These are phyloP conservation scores for Leptinotarsa tumamoca DNA, from an alignment of 2,888 invertebrate genomes.

Conservation along the genomic window DNA sequence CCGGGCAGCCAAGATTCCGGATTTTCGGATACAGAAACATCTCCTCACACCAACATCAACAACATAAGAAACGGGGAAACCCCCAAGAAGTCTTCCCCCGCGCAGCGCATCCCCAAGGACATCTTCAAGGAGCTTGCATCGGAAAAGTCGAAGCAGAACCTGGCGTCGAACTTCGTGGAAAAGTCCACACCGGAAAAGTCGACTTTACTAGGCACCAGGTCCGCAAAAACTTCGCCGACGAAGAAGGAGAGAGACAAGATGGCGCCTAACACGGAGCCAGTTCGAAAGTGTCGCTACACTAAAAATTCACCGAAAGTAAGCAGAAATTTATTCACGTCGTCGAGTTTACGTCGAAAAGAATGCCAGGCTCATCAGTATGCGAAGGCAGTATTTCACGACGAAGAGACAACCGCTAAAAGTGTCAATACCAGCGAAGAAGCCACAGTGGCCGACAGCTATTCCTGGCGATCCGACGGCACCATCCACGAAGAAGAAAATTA, in stretches of 20 bases:
- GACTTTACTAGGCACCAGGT: slow-evolving; percentile 46
- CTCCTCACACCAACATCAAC: slow-evolving; percentile 65
- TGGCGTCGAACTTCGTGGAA: slow-evolving; percentile 65
- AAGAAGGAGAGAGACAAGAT: slow-evolving; percentile 42
- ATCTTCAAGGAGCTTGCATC: slow-evolving; percentile 58
- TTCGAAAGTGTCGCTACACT: slow-evolving; percentile 50
- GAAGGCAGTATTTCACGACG: slow-evolving; percentile 52
- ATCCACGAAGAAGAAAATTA: slow-evolving; percentile 24
- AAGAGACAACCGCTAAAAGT: slow-evolving; percentile 39
- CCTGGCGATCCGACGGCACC: slow-evolving; percentile 41
- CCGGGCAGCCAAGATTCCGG: slow-evolving; percentile 81
- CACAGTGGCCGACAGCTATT: slow-evolving; percentile 51
- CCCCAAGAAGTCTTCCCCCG: slow-evolving; percentile 37
- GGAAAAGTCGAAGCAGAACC: slow-evolving; percentile 49
- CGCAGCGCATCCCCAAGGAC: slow-evolving; percentile 52
- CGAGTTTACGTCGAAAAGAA: slow-evolving; percentile 49
- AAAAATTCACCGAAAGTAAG: slow-evolving; percentile 61
- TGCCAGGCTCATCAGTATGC: slow-evolving; percentile 61
- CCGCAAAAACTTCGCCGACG: slow-evolving; percentile 43
- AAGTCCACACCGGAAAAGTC: slow-evolving; percentile 59
- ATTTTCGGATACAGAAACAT: slow-evolving; percentile 82
- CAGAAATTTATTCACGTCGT: slow-evolving; percentile 60
- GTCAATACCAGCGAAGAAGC: slow-evolving; percentile 53
- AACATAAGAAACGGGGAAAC: slow-evolving; percentile 58
- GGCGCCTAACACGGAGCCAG: slow-evolving; percentile 45